Conservation (phyloP, 2,113 vertebrate genomes). For the Penelope pileata region DNA sequence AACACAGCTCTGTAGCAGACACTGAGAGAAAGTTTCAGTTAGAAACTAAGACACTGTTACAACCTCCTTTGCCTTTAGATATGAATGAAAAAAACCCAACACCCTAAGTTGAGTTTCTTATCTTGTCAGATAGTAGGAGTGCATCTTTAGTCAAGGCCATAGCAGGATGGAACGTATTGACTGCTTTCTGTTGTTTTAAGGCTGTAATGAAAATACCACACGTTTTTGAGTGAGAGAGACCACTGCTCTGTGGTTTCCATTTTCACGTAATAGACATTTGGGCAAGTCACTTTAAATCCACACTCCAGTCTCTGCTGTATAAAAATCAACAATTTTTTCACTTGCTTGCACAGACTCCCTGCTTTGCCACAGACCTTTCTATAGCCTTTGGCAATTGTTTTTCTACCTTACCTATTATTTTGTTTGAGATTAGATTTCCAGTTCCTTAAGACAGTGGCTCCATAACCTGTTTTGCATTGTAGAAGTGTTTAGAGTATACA, state of each 20-base stretch:
- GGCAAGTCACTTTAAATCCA: neutral
- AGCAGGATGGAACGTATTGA: neutral
- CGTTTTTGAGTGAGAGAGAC: neutral
- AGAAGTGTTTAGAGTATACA: neutral
- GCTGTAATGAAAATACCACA: neutral
- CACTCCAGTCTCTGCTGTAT: neutral
- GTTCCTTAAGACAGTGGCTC: neutral
- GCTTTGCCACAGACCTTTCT: neutral
- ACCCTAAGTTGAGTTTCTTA: neutral
- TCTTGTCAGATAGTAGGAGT: neutral
- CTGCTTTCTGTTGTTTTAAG: slow-evolving; percentile 25
- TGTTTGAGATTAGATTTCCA: neutral
- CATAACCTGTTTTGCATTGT: neutral
- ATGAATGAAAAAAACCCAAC: neutral
- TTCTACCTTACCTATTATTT: neutral
- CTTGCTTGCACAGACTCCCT: neutral
- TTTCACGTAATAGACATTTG: neutral
- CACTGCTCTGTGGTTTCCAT: neutral
- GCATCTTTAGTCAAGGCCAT: neutral
- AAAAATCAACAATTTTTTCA: neutral
- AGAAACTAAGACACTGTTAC: no score
- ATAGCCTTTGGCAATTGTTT: neutral
- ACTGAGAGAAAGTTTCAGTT: no score
- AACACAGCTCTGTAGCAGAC: no score
- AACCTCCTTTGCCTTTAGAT: neutral